Evolutionary conservation across 2,888 invertebrate genomes (phyloP), one percentile per base, ranked within the genome.

Genomic region (Tipula confusa): DNA sequence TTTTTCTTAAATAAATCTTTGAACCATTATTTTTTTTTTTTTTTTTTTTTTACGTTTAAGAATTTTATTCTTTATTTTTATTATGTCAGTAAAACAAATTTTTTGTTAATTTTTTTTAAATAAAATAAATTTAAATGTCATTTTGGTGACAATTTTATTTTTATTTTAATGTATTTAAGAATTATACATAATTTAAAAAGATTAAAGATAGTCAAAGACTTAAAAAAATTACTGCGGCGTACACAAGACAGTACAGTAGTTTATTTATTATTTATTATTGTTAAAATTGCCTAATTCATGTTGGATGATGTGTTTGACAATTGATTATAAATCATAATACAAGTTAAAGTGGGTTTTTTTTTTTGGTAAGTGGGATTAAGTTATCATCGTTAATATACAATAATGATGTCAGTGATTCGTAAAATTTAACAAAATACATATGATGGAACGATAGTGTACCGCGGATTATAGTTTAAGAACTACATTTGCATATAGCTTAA

Each of bases 221-320:
- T 64, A 64, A 9, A 64, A 64, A 64, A 24, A 24, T 64, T 13
- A 64, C 64, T 64, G 24, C 64, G 18, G 64, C 64, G 24, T 24
- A 64, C 24, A 64, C 24, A 24, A 24, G 64, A 24, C 64, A 64
- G 64, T 64, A 24, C 64, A 64, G 64, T 64, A 64, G 64, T 64
- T 24, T 64, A 9, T 64, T 64, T 64, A 64, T 64, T 64, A 24
- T 24, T 64, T 64, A 24, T 64, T 64, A 64, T 64, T 64, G 64
- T 64, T 64, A 64, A 64, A 64, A 64, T 64, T 64, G 64, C 64
- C 64, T 64, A 64, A 64, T 64, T 64, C 64, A 24, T 64, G 64
- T 64, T 64, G 43, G 15, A 43, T 15, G 43, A 15, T 43, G 43
- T 64, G 64, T 64, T 64, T 64, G 64, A 64, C 64, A 64, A 64